phyloP scores from a whole-genome alignment of 2,113 vertebrate species.

The Galemys pyrenaicus region DNA sequence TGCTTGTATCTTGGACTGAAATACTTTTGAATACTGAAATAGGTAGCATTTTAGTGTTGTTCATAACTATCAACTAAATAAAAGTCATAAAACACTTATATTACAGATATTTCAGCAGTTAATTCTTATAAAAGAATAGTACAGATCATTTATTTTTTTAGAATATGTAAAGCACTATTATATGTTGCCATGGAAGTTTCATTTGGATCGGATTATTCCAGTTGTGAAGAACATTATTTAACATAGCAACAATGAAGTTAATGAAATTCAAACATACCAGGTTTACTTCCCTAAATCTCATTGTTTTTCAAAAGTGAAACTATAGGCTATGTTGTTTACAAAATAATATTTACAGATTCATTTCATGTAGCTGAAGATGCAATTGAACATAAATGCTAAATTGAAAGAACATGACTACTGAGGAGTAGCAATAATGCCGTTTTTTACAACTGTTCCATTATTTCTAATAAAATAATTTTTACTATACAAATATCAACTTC shows the following conservation, averaged over 20 bases:
- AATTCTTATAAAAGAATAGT: background rate
- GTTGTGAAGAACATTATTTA: background rate
- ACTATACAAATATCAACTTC: background rate
- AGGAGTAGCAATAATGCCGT: background rate
- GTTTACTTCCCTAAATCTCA: background rate
- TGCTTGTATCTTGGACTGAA: background rate
- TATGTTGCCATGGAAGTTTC: background rate
- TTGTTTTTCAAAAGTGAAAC: background rate
- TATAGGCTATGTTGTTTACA: background rate
- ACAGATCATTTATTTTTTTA: background rate
- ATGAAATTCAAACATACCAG: background rate
- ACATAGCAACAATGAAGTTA: background rate
- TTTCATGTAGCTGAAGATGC: background rate
- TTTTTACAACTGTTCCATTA: background rate
- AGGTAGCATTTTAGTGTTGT: background rate
- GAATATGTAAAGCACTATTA: background rate
- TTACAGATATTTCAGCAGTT: background rate
- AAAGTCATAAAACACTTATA: background rate
- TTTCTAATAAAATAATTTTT: background rate
- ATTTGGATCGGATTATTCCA: background rate
- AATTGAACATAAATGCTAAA: constrained; percentile 30
- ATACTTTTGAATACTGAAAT: background rate
- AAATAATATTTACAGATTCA: background rate
- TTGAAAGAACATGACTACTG: background rate
- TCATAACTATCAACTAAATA: background rate